Percentiles rank a stretch among this genome's conserved stretches.
Evolutionary conservation across 2,797 vertebrate genomes (phyloP).

Genomic region (Phoeniculus purpureus): DNA sequence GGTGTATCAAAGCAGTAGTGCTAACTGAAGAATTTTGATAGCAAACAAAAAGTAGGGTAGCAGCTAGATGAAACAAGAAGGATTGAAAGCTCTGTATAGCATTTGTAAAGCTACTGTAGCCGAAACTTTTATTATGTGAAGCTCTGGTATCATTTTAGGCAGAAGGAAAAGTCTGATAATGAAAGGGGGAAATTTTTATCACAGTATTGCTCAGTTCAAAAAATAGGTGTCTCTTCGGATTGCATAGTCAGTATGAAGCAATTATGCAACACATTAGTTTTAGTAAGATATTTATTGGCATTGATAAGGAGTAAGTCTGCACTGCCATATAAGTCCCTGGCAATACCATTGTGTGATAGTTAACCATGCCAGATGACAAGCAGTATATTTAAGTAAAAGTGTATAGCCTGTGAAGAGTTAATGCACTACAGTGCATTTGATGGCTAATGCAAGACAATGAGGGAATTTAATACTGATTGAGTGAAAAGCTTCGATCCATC

Average conservation of each 20-base stretch:
- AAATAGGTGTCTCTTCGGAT: not conserved
- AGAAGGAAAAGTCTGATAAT: not conserved
- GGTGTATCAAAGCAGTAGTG: not conserved
- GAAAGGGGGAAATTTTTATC: not conserved
- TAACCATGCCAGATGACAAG: slow-evolving; percentile 44
- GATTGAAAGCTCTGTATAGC: not conserved
- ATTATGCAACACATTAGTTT: slow-evolving; percentile 50
- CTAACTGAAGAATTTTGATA: not conserved
- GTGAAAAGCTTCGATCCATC: not conserved
- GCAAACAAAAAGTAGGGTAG: not conserved
- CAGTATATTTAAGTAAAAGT: slow-evolving; percentile 21
- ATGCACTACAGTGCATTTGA: not conserved
- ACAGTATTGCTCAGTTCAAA: not conserved
- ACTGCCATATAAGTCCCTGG: slow-evolving; percentile 51
- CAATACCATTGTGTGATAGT: slow-evolving; percentile 45
- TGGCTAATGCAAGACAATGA: slow-evolving; percentile 46
- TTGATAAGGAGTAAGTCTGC: slow-evolving; percentile 60
- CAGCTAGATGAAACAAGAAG: not conserved
- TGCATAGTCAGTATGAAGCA: not conserved
- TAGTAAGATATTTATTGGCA: slow-evolving; percentile 56
- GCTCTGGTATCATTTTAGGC: not conserved
- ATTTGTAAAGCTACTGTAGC: not conserved
- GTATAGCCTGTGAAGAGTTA: slow-evolving; percentile 38
- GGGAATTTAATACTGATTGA: slow-evolving; percentile 15
- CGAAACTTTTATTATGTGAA: not conserved